Evolutionary conservation across 1,140 invertebrate species (phyloP), one percentile per base, ranked within the genome.

Genomic region (Drosophila funebris): DNA sequence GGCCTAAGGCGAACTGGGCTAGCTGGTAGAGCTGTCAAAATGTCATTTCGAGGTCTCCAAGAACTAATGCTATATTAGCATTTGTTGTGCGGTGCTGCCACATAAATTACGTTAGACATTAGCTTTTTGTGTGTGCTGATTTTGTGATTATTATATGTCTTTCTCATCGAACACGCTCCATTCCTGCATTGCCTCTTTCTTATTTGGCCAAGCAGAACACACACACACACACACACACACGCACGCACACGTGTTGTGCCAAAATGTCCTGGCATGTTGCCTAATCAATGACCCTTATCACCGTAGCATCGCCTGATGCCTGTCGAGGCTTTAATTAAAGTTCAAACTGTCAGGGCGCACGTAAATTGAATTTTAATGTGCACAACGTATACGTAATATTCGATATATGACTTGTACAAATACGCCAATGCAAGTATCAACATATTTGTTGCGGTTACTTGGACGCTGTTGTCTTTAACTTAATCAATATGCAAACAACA

Each of bases 351-450:
- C 79, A 83, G 50, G 14, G 60, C 41, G 69, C 61, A 77, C 82
- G 73, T 72, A 87, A 85, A 81, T 81, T 85, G 78, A 81, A 85
- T 81, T 84, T 85, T 80, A 84, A 85, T 84, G 81, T 73, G 57
- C 48, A 73, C 73, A 71, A 24, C 80, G 72, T 76, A 73, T 72
- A 75, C 61, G 66, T 63, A 74, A 78, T 71, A 52, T 70, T 69
- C 33, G 20, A 31, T 50, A 33, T 20, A 31, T 24, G 24, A 56
- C n/a, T n/a, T n/a, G n/a, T n/a, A n/a, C 29, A 16, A 22, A 46
- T 46, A 46, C 56, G 24, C 39, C 39, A 37, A 3, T 44, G n/a
- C 29, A 7, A 44, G 14, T 13, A 14, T 24, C 24, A 22, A 22
- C 18, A 43, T 9, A 13, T 11, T 16, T 27, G 16, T 37, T 58